A percentile compares a stretch with the other conserved stretches of the same genome.
Conservation (phyloP, 1,140 invertebrate species). For the Arctopsyche grandis region DNA sequence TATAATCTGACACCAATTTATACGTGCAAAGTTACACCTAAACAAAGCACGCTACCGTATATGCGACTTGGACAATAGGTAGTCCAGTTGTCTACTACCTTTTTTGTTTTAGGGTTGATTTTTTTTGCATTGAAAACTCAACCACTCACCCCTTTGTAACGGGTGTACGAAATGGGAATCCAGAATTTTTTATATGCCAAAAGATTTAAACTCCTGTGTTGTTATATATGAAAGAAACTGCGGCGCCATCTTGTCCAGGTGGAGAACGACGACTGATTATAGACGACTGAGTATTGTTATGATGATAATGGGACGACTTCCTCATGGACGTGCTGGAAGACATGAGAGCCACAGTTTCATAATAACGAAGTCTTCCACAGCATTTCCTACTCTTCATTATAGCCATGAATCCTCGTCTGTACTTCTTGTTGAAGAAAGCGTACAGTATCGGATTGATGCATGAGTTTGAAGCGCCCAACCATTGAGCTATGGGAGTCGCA, state of each 20-base stretch:
- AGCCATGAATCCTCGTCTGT: conserved; percentile 90
- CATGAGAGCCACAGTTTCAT: conserved; percentile 84
- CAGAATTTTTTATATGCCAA: neutral
- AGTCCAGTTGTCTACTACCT: no score
- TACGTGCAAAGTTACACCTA: conserved; percentile 36
- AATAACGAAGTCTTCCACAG: conserved; percentile 83
- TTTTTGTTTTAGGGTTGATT: no score
- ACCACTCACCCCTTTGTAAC: neutral
- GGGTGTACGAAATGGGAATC: neutral
- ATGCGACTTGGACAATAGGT: no score
- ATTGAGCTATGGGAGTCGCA: conserved; percentile 91
- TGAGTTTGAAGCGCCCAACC: conserved; percentile 95
- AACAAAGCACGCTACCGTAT: conserved; percentile 42
- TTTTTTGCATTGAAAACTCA: neutral
- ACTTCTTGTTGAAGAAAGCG: conserved; percentile 97
- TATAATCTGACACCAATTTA: conserved; percentile 4
- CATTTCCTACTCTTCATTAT: conserved; percentile 86
- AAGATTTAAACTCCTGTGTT: conserved; percentile 63
- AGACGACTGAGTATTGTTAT: conserved; percentile 70
- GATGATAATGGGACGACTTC: conserved; percentile 84
- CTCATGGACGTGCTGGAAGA: conserved; percentile 83
- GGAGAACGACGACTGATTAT: conserved; percentile 72
- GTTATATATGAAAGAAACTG: conserved; percentile 79
- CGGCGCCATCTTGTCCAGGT: conserved; percentile 73
- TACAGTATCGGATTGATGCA: conserved; percentile 99